Evolutionary conservation across 1,140 invertebrate species (phyloP).

Genomic region (Delia radicum): DNA sequence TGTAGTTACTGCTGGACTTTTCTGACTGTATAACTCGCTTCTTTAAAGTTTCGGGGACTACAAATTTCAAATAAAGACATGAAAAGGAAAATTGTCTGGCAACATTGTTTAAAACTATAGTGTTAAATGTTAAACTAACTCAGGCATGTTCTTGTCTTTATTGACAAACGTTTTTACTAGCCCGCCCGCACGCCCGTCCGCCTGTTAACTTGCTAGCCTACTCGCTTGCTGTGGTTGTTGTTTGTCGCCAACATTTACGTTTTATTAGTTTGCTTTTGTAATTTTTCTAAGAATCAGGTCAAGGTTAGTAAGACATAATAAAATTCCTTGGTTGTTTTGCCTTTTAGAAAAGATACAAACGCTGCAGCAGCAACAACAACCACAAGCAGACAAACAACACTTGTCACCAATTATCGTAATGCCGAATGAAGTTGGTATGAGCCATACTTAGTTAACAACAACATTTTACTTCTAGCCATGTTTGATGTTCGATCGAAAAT

Average conservation of each 20-base stretch:
- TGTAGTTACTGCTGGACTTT: no score
- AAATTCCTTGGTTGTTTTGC: conserved; percentile 11
- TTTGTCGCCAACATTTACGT: neutral
- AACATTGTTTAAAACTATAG: no score
- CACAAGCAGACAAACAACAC: neutral
- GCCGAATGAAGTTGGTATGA: no score
- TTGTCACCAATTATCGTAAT: neutral
- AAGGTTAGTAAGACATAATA: conserved; percentile 18
- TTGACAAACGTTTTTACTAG: neutral
- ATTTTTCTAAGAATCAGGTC: conserved; percentile 22
- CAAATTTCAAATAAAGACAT: no score
- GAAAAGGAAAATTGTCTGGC: no score
- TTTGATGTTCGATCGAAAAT: no score
- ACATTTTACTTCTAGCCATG: no score
- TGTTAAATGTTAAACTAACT: neutral
- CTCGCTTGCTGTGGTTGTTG: neutral
- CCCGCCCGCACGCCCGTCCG: neutral
- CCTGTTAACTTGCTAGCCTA: neutral
- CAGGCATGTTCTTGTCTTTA: neutral
- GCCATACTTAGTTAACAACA: no score
- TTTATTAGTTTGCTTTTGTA: conserved; percentile 8
- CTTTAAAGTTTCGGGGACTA: no score
- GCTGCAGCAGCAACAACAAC: neutral
- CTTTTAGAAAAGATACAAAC: neutral
- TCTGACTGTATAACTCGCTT: no score